Evolutionary conservation across 2,797 vertebrate species (phyloP), one percentile per base, ranked within the genome.

Genomic region (Ctenopoma multispine): DNA sequence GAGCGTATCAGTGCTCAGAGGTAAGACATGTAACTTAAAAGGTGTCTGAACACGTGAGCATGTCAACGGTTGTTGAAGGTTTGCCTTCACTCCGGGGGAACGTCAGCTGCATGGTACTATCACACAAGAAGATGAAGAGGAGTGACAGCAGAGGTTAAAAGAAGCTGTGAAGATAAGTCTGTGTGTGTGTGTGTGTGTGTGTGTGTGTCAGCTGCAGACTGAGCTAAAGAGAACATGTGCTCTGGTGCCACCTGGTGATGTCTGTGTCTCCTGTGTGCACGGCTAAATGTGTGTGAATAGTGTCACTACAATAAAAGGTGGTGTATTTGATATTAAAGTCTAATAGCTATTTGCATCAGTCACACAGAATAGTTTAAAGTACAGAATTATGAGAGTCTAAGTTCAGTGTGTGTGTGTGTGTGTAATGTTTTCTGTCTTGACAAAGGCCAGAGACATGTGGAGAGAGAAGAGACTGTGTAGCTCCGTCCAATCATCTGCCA

Each of bases 381-480:
- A 17, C 9, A 31, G 41, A 27, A 51, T 41, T 40, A 50, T 18
- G 1, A 49, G 4, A 75, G 24, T 47, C 40, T n/a, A 5, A 18
- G 7, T 7, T 34, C 6, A 44, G n/a, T 8, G 38, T 40, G 17
- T 11, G 29, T 49, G 27, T 63, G 36, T 49, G 60, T 55, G 54
- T 63, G 23, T 58, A 85, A 86, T 80, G 41, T 23, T 13, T 77
- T 77, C 61, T 85, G 87, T 60, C 47, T 77, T 79, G 84, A 85
- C 59, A 85, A 82, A 82, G 75, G 75, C 79, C 85, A 88, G 80
- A 15, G 50, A 78, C 76, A 81, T 75, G 79, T 73, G 54, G 75
- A 70, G 86, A 78, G 44, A 76, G 72, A 83, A 3, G 73, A 79
- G 72, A 77, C 54, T 56, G 65, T 63, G 61, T 14, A 15, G 48